Conservation (phyloP, 2,888 invertebrate genomes). For the Ellobium chinense region DNA sequence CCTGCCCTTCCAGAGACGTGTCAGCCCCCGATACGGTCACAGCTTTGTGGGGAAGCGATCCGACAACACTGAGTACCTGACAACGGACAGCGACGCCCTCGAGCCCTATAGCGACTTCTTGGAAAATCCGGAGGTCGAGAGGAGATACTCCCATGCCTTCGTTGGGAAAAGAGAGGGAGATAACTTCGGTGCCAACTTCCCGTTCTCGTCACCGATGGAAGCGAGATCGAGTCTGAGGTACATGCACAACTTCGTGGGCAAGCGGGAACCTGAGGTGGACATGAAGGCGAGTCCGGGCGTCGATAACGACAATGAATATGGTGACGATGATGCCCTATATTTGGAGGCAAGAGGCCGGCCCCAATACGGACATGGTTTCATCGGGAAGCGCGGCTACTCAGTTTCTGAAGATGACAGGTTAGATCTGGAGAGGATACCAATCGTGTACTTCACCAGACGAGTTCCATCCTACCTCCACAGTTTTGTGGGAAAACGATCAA, state of each 20-base stretch:
- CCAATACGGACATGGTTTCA: background rate
- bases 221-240: background rate
- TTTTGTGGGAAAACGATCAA: constrained; percentile 46
- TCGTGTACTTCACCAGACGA: background rate
- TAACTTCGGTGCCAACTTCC: background rate
- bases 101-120: background rate
- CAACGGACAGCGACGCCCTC: background rate
- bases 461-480: constrained; percentile 30
- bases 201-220: background rate
- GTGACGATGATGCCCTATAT: background rate
- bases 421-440: background rate
- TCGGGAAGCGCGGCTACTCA: background rate
- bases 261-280: constrained; percentile 21
- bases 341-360: background rate
- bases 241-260: constrained; percentile 36
- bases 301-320: background rate
- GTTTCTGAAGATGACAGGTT: background rate
- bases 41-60: background rate
- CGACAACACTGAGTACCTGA: too few relatives aligned
- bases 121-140: background rate
- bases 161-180: background rate
- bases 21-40: constrained; percentile 13
- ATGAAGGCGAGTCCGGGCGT: background rate
- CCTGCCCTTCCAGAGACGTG: constrained; percentile 9
- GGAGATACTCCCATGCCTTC: background rate